Evolutionary conservation across 2,113 vertebrate species (phyloP).

Genomic region (Sula dactylatra): DNA sequence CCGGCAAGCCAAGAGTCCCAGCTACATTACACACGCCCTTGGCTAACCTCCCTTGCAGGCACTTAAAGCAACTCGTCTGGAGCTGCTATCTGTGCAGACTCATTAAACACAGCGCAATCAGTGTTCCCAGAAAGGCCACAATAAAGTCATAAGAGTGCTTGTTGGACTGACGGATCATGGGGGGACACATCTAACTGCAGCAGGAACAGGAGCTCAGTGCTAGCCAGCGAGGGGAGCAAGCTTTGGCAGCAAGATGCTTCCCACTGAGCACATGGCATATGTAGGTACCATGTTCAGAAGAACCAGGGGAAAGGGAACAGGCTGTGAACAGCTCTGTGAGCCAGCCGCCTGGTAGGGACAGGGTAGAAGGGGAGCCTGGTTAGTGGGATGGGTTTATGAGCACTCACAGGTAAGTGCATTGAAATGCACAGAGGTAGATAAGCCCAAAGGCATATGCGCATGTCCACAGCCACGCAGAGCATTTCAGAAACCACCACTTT

Average conservation of each 20-base stretch:
- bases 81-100: not conserved
- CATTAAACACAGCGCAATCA: not conserved
- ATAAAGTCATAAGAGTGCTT: rapidly evolving
- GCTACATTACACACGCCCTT: not conserved
- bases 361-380: not conserved
- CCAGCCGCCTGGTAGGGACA: not conserved
- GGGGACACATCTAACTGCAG: not conserved
- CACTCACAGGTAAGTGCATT: not conserved
- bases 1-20: not conserved
- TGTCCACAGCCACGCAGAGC: not conserved
- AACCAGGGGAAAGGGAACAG: not conserved
- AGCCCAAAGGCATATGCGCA: rapidly evolving
- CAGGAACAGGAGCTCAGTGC: not conserved
- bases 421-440: not conserved
- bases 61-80: not conserved
- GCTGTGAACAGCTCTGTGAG: not conserved
- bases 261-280: not conserved
- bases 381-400: not conserved
- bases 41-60: not conserved
- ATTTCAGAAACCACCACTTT: not conserved
- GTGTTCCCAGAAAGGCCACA: not conserved
- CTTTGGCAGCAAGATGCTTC: not conserved
- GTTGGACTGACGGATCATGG: rapidly evolving
- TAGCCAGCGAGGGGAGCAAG: not conserved
- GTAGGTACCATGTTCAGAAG: not conserved